Evolutionary conservation across 2,797 vertebrate genomes (phyloP).

Genomic region (Tarsius wallacei): DNA sequence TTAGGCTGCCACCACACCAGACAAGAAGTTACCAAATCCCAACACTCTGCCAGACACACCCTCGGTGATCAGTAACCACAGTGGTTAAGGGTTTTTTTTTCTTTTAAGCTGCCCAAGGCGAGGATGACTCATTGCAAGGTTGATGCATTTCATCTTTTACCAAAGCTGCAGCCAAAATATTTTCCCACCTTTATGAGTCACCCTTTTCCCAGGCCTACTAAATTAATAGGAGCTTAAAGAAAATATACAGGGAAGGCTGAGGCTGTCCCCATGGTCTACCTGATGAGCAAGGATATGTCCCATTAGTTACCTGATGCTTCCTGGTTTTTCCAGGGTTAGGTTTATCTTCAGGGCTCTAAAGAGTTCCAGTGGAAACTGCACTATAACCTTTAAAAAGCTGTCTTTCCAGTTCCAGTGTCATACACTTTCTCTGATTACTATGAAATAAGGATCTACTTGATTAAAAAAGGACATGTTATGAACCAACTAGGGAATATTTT

Average conservation of each 20-base stretch:
- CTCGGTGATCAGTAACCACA: neutral
- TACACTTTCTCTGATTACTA: neutral
- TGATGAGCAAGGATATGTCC: neutral
- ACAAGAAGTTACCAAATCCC: constrained; percentile 28
- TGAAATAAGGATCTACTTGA: neutral
- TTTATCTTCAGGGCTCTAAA: neutral
- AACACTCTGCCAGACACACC: neutral
- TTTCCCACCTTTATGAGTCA: constrained; percentile 79
- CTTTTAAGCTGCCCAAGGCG: constrained; percentile 54
- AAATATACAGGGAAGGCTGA: constrained; percentile 18
- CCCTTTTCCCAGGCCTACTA: constrained; percentile 73
- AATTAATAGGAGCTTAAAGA: constrained; percentile 68
- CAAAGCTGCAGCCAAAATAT: constrained; percentile 71
- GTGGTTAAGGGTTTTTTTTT: neutral
- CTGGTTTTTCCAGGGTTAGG: neutral
- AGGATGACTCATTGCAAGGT: constrained; percentile 75
- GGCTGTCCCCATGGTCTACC: neutral
- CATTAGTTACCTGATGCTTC: neutral
- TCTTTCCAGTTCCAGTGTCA: neutral
- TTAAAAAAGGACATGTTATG: neutral
- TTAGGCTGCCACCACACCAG: neutral
- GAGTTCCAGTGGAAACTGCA: neutral
- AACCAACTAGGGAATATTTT: neutral
- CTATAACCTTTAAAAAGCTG: constrained; percentile 3
- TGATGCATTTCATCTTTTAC: constrained; percentile 74